Percentiles rank a stretch among this genome's conserved stretches.
Evolutionary conservation across 2,113 vertebrate genomes (phyloP).

Genomic region (Corythaixoides concolor): DNA sequence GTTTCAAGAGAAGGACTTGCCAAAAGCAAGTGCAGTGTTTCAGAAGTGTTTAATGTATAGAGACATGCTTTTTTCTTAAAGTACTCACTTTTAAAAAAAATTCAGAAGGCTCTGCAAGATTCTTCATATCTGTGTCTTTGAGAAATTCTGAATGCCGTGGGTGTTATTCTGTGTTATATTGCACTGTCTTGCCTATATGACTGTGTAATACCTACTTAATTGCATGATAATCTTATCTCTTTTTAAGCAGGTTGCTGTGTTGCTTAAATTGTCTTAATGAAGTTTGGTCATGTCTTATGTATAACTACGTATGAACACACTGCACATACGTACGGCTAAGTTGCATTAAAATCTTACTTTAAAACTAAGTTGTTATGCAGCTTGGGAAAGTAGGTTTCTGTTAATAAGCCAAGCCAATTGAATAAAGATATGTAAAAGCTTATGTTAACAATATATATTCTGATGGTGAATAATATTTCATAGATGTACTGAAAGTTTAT

Average conservation of each 20-base stretch:
- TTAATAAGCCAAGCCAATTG: neutral
- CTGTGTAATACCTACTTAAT: neutral
- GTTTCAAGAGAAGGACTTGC: neutral
- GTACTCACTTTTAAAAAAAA: neutral
- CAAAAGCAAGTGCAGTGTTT: neutral
- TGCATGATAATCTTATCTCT: neutral
- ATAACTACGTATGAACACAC: neutral
- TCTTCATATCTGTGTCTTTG: neutral
- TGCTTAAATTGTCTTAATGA: neutral
- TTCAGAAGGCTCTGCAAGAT: neutral
- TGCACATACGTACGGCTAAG: rapidly evolving
- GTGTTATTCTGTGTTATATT: neutral
- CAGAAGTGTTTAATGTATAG: neutral
- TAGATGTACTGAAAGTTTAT: neutral
- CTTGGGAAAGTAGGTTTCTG: neutral
- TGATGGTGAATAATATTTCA: neutral
- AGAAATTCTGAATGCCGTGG: neutral
- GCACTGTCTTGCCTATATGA: neutral
- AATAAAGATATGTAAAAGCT: neutral
- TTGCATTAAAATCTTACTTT: neutral
- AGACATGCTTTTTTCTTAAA: neutral
- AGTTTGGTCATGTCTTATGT: neutral
- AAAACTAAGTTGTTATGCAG: neutral
- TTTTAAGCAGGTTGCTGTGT: conserved; percentile 6
- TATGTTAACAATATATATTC: neutral